Evolutionary conservation across 1,140 invertebrate species (phyloP), one percentile per base, ranked within the genome.

Genomic region (Helicoverpa armigera): DNA sequence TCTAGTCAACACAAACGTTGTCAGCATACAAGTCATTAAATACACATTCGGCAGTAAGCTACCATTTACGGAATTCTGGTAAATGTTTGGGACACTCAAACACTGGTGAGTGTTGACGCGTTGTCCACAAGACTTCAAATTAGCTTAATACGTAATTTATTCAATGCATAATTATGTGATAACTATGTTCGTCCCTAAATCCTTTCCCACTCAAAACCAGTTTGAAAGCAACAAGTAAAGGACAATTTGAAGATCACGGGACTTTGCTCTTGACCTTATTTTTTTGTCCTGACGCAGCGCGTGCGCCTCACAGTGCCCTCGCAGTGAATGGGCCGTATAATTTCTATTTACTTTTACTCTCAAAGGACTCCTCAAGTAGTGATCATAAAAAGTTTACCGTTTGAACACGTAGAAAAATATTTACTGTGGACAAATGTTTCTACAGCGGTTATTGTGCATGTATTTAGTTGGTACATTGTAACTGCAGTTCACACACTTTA

Each of bases 341-440:
- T 94, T 93, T 89, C 79, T 93, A 87, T 94, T 94, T 92, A 93
- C 91, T 89, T 91, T 90, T 88, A 84, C 88, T 89, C 87, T 90
- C 82, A 67, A 90, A 93, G 90, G 91, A 91, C 84, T 43, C 85
- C 82, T 77, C 61, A 77, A 65, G 75, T 77, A 77, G 75, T 67
- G 61, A 77, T 54, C 75, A 77, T 77, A 77, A 91, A 89, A 90
- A 87, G 86, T 87, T 91, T 89, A 92, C 90, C 90, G 90, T 90
- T 92, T 84, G 80, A 86, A 53, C 81, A 82, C 85, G 82, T 88
- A 81, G 54, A 85, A 88, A 86, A 92, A 89, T 85, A 89, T 91
- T 92, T 91, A 90, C 86, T 83, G 82, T 88, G 87, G 78, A 87
- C 88, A 91, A 90, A 91, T 77, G 61, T 77, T 83, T 79, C 79